Conservation (phyloP, 1,140 invertebrate species). For the Drosophila ironensis region DNA sequence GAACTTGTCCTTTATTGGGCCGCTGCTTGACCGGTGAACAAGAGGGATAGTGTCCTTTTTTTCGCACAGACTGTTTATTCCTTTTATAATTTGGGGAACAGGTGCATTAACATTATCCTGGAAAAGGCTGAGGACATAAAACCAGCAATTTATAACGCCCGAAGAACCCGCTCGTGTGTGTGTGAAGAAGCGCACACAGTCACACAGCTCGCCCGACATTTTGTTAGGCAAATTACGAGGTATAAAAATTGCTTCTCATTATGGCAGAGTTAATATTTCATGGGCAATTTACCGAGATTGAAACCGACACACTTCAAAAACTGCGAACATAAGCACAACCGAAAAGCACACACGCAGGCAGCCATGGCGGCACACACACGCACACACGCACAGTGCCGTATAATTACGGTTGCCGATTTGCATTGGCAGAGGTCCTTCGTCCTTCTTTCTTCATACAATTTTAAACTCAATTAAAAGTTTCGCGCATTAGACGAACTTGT, state of each 20-base stretch:
- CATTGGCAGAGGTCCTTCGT: conserved; percentile 18
- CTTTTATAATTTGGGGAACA: conserved; percentile 9
- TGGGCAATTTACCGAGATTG: conserved; percentile 78
- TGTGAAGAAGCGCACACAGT: conserved; percentile 15
- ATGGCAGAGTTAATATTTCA: conserved; percentile 77
- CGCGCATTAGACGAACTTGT: conserved; percentile 74
- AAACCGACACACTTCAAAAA: conserved; percentile 77
- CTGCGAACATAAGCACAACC: conserved; percentile 27
- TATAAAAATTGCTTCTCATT: conserved; percentile 76
- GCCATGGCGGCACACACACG: conserved; percentile 18
- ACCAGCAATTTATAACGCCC: conserved; percentile 27
- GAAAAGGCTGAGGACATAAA: conserved; percentile 39
- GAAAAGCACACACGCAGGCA: conserved; percentile 1
- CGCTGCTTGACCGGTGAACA: conserved; percentile 28
- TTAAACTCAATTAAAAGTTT: conserved; percentile 79
- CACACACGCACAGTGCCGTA: conserved; percentile 44
- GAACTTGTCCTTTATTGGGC: conserved; percentile 18
- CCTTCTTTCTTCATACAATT: conserved; percentile 68
- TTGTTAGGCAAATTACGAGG: conserved; percentile 63
- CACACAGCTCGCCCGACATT: conserved; percentile 41
- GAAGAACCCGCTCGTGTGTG: neutral
- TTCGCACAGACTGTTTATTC: neutral
- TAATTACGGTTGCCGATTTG: conserved; percentile 43
- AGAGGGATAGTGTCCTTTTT: conserved; percentile 21
- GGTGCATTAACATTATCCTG: conserved; percentile 20